Evolutionary conservation across 2,888 invertebrate species (phyloP), one percentile per base, ranked within the genome.

Genomic region (Acrocyrtus sp.): DNA sequence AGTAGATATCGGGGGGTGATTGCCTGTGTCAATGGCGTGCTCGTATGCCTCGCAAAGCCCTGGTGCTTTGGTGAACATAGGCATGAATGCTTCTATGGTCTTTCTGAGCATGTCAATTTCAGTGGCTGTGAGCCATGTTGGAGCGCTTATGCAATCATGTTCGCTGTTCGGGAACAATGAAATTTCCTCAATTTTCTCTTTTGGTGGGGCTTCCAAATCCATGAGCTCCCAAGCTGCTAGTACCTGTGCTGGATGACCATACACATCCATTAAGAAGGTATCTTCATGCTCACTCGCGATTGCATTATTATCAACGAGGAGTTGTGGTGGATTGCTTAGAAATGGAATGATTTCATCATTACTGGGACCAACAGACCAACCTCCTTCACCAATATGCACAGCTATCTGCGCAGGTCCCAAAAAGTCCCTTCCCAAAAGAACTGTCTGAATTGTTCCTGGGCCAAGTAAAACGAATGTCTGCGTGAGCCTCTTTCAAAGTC

Each of bases 21-120:
- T n/a, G 1, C 62, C 67, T 12, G 74, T 75, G 22, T 73, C 43
- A 10, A 75, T 77, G 2, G 41, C 41, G 29, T 77, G 77, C 24
- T 70, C 26, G 21, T 22, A 66, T n/a, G 41, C 27, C 17, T 58
- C 53, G 21, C 68, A 69, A 12, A 58, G 27, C 8, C 69, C 74
- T 15, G 69, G 68, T 12, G 45, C 39, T 21, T 58, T 51, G 0
- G 63, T 74, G n/a, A 74, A 65, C 15, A 72, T 57, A 2, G 56
- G 45, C 19, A 43, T 5, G 17, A 50, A 67, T 19, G 10, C 24
- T 6, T 6, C 1, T 21, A 50, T 21, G 6, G 41, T 1, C 3
- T 51, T 22, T 3, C 24, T 24, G 29, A 50, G 43, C n/a, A 19
- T n/a, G 2, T 3, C 12, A 24, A 19, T 34, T 39, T 62, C 27